Evolutionary conservation across 1,140 invertebrate species (phyloP).

Genomic region (Hirudo medicinalis): DNA sequence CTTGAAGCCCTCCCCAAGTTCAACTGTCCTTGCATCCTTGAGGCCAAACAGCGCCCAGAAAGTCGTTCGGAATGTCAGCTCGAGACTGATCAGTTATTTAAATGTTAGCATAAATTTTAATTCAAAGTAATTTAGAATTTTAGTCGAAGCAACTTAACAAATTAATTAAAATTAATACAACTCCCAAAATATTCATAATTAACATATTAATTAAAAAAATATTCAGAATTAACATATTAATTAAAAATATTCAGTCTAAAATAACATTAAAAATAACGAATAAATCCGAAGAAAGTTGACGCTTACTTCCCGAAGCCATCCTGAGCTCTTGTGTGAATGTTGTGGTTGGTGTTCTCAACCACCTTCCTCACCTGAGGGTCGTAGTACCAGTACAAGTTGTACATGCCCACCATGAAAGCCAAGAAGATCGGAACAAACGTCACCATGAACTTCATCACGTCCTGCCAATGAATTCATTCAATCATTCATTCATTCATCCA

Average conservation of each 20-base stretch:
- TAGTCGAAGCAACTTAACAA: background rate
- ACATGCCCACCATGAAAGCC: constrained; percentile 26
- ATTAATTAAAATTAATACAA: no score
- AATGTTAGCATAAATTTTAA: no score
- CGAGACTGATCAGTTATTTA: constrained; percentile 39
- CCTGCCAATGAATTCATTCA: constrained; percentile 17
- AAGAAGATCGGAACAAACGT: constrained; percentile 25
- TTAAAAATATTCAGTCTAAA: no score
- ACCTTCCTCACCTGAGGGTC: constrained; percentile 18
- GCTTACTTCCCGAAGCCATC: constrained; percentile 25
- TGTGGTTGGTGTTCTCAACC: constrained; percentile 22
- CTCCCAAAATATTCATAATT: no score
- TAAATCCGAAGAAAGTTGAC: background rate
- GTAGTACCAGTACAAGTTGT: constrained; percentile 28
- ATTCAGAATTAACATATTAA: no score
- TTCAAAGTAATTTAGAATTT: constrained; percentile 14
- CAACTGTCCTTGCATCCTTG: constrained; percentile 51
- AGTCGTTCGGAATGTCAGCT: constrained; percentile 51
- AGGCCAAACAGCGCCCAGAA: constrained; percentile 63
- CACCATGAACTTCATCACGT: constrained; percentile 26
- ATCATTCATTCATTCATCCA: background rate
- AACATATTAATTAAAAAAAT: no score
- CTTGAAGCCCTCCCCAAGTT: constrained; percentile 36
- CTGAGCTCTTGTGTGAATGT: constrained; percentile 23
- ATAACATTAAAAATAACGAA: background rate